Evolutionary conservation across 2,113 vertebrate species (phyloP).

Genomic region (Lophius piscatorius): DNA sequence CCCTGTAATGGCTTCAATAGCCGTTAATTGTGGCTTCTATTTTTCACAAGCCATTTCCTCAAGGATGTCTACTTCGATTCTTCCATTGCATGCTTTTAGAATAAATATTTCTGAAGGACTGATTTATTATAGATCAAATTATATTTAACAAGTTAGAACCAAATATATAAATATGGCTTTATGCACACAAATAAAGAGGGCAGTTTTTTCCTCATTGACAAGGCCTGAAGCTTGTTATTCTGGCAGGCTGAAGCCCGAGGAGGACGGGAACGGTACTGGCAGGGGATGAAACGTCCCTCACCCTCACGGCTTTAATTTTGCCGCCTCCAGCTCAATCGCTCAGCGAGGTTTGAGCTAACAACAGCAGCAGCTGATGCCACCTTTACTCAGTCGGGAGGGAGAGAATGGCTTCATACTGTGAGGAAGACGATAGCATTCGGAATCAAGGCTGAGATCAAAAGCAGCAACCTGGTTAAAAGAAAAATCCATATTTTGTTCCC

Average conservation of each 20-base stretch:
- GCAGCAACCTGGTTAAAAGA: too few relatives aligned
- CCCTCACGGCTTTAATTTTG: constrained; percentile 40
- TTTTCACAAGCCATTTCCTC: neutral
- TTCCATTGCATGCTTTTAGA: neutral
- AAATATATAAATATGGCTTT: constrained; percentile 21
- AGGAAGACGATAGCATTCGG: too few relatives aligned
- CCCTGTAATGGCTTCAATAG: neutral
- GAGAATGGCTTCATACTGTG: constrained; percentile 25
- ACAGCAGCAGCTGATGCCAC: constrained; percentile 54
- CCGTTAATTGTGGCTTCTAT: neutral
- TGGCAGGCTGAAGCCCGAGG: constrained; percentile 27
- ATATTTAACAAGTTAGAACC: constrained; percentile 5
- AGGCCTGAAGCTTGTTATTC: constrained; percentile 28
- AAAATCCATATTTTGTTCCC: too few relatives aligned
- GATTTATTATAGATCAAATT: constrained; percentile 2
- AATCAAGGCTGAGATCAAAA: constrained; percentile 25
- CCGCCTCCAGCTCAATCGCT: constrained; percentile 37
- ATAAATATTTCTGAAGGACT: neutral
- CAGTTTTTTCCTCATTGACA: constrained; percentile 9
- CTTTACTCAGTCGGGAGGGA: constrained; percentile 27
- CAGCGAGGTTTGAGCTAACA: constrained; percentile 39
- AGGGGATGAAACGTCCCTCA: constrained; percentile 50
- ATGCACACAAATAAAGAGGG: constrained; percentile 1
- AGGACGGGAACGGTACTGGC: constrained; percentile 48
- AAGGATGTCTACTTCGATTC: too few relatives aligned